A percentile compares a stretch with the other conserved stretches of the same genome.
These are phyloP conservation scores for Drosophila niveifrons DNA, from an alignment of 2,888 invertebrate genomes.

Conservation along the genomic window DNA sequence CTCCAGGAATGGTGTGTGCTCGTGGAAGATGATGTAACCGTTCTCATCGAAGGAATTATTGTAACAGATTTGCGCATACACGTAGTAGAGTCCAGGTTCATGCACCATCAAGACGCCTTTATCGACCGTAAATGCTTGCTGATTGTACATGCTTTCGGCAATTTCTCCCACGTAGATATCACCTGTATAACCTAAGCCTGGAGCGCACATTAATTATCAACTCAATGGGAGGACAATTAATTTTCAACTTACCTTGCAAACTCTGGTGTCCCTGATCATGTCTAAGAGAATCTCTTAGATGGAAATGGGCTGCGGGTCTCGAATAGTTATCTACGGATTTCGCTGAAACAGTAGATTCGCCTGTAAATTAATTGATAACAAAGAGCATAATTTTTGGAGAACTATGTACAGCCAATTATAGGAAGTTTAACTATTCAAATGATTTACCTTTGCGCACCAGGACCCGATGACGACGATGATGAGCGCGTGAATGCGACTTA, in stretches of 20 bases:
- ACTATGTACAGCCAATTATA: constrained; percentile 54
- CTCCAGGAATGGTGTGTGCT: constrained; percentile 89
- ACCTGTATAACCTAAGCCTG: constrained; percentile 71
- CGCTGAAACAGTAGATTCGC: constrained; percentile 82
- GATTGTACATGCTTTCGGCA: constrained; percentile 87
- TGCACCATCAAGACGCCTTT: constrained; percentile 89
- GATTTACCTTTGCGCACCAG: constrained; percentile 66
- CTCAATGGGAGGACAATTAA: neutral
- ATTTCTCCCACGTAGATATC: constrained; percentile 83
- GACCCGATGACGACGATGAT: constrained; percentile 52
- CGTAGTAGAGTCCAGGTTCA: constrained; percentile 90
- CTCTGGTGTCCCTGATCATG: constrained; percentile 53
- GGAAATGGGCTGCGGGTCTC: constrained; percentile 81
- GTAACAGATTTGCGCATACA: constrained; percentile 93
- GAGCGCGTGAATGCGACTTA: constrained; percentile 27
- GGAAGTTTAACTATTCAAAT: neutral
- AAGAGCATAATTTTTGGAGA: constrained; percentile 25
- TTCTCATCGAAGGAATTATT: constrained; percentile 91
- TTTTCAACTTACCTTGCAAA: constrained; percentile 60
- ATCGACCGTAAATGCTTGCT: constrained; percentile 87
- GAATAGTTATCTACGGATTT: constrained; percentile 62
- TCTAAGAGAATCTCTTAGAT: constrained; percentile 72
- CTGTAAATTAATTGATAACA: constrained; percentile 70
- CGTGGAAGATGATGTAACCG: constrained; percentile 90
- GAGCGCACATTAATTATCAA: neutral